Conservation (phyloP, 2,113 vertebrate genomes). For the Neopipo cinnamomea region DNA sequence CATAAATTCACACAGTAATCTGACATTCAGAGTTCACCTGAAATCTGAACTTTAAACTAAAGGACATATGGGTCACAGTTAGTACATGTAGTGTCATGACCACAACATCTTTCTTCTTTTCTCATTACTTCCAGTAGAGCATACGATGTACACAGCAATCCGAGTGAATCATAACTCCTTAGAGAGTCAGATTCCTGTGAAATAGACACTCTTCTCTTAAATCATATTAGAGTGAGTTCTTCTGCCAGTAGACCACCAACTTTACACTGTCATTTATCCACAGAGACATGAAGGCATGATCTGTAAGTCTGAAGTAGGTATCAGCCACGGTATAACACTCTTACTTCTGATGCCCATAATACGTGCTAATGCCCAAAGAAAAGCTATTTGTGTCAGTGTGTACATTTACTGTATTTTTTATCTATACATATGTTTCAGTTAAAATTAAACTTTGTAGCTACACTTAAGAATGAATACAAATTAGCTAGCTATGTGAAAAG, state of each 20-base stretch:
- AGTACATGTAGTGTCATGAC: background rate
- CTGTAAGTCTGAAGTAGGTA: background rate
- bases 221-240: background rate
- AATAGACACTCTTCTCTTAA: background rate
- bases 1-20: slow-evolving; percentile 27
- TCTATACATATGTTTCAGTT: background rate
- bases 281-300: background rate
- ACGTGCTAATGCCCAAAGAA: background rate
- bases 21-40: slow-evolving; percentile 22
- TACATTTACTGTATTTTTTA: background rate
- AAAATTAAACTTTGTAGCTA: background rate
- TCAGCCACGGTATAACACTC: background rate
- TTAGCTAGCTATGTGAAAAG: background rate
- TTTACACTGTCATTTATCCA: background rate
- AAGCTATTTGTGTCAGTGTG: background rate
- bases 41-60: slow-evolving; percentile 27
- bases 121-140: background rate
- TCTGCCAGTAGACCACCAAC: background rate
- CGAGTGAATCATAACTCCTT: background rate
- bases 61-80: background rate
- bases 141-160: background rate
- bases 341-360: background rate
- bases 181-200: background rate
- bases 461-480: background rate
- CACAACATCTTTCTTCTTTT: background rate